Evolutionary conservation across 2,888 invertebrate species (phyloP), one percentile per base, ranked within the genome.

Genomic region (Lithophane socia): DNA sequence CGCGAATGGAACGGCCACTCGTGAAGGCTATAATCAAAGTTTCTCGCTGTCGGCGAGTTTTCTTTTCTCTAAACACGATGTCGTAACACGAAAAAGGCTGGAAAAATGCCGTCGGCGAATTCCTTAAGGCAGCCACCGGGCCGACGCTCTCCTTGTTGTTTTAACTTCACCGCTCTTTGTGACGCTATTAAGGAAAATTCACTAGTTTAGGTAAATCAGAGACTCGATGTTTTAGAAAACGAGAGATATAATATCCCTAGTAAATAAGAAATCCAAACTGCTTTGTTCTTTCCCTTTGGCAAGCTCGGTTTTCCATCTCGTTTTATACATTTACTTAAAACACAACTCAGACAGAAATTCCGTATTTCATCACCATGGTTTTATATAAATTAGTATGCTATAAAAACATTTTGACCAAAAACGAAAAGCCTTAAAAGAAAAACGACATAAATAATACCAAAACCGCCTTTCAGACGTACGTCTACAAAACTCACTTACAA

Each of bases 1-100:
- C 93, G 94, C 90, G 92, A 92, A 92, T 91, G 88, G 92, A 95
- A 95, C 94, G 95, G 94, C 94, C 92, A 94, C 94, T 96, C 94
- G 94, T 94, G 95, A 95, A 94, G 90, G 94, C 95, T 94, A 96
- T 96, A 96, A 96, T 96, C 96, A 96, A 96, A 96, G 95, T 96
- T 96, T 95, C 93, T 92, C 94, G 92, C 93, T 94, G 95, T 95
- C 93, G 94, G 92, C 94, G 94, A 95, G 95, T 94, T 96, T 96
- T 94, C 95, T 93, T 95, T 95, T 93, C 95, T 95, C 95, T 95
- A 95, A 96, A 96, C 96, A 96, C 94, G 95, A 93, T 96, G 96
- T 96, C 93, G 95, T 95, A 93, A 96, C 96, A 96, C 90, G 96
- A 93, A 96, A 96, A 96, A 94, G 96, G 96, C 94, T 94, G 96